Percentiles rank a stretch among this genome's conserved stretches.
Evolutionary conservation across 1,140 invertebrate species (phyloP).

Genomic region (Tetramorium alpestre): DNA sequence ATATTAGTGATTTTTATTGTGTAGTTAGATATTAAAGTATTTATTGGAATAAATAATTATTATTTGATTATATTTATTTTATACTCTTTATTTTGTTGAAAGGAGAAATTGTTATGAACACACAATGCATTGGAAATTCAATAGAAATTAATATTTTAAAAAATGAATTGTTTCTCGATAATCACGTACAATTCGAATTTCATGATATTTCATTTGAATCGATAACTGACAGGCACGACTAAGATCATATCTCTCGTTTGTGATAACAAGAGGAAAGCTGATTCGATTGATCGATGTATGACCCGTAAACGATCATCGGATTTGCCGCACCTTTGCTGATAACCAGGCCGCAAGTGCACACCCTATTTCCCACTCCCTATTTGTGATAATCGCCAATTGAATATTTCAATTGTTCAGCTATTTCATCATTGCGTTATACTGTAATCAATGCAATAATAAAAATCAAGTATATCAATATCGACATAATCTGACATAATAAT

Average conservation of each 20-base stretch:
- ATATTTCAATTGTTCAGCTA: slow-evolving; percentile 13
- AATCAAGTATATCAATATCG: neutral
- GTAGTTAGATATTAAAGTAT: neutral
- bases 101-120: neutral
- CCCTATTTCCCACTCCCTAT: neutral
- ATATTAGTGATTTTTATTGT: neutral
- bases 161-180: neutral
- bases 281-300: slow-evolving; percentile 16
- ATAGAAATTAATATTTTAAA: neutral
- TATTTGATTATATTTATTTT: neutral
- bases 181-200: neutral
- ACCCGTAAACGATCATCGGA: slow-evolving; percentile 20
- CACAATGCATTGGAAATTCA: neutral
- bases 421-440: neutral
- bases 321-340: slow-evolving; percentile 27
- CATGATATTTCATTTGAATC: neutral
- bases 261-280: slow-evolving; percentile 29
- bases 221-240: neutral
- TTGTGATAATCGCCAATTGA: slow-evolving; percentile 3
- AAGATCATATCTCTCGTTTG: neutral
- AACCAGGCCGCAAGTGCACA: slow-evolving; percentile 2
- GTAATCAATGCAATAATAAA: neutral
- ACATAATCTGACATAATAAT: neutral
- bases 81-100: neutral
- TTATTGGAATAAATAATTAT: neutral